Evolutionary conservation across 64 coral and sea anemone genomes (phyloP).

Genomic region (Montipora efflorescens): DNA sequence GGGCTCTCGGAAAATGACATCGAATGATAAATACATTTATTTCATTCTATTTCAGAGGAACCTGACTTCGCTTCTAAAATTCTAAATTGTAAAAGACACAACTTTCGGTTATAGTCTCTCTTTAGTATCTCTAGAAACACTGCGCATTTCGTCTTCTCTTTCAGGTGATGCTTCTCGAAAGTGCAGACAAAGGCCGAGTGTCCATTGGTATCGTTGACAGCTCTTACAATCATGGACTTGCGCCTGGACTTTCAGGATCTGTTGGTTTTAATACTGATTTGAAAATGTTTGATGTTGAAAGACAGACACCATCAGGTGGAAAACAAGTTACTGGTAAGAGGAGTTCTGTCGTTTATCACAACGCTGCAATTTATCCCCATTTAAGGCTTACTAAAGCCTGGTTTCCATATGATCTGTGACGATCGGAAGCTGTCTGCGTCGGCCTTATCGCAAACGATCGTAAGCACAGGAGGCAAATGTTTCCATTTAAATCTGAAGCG

Average conservation of each 20-base stretch:
- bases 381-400: too few species aligned
- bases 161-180: background rate
- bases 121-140: background rate
- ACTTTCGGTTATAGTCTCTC: too few species aligned
- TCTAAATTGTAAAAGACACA: too few species aligned
- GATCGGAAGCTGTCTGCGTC: too few species aligned
- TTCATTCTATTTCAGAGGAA: too few species aligned
- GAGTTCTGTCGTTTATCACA: background rate
- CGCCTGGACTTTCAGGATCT: background rate
- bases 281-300: background rate
- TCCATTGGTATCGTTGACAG: background rate
- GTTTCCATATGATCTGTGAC: too few species aligned
- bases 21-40: too few species aligned
- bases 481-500: too few species aligned
- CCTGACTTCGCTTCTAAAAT: too few species aligned
- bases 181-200: background rate
- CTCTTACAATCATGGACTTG: background rate
- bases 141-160: background rate
- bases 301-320: background rate
- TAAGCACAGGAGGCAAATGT: too few species aligned
- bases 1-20: too few species aligned
- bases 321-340: background rate
- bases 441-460: too few species aligned
- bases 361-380: background rate
- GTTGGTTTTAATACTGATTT: background rate